These are phyloP conservation scores for Tricholaema leucomelas DNA, from an alignment of 2,113 vertebrate genomes.

Conservation along the genomic window DNA sequence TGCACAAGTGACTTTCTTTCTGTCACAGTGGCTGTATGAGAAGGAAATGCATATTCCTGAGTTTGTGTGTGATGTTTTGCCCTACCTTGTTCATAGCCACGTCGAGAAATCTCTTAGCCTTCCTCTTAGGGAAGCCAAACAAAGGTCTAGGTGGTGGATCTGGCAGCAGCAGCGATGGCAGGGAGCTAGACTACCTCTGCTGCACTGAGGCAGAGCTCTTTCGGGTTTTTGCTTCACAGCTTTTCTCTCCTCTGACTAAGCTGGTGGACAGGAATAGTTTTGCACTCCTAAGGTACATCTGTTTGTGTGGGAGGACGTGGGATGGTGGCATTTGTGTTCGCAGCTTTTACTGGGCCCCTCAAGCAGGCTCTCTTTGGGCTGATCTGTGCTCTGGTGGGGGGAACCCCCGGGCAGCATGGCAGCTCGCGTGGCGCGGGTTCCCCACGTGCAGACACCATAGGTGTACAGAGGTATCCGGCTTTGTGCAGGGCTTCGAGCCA, in stretches of 20 bases:
- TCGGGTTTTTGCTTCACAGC: neutral
- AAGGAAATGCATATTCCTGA: neutral
- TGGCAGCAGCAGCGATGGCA: neutral
- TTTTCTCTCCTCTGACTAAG: constrained; percentile 51
- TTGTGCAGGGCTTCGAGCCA: constrained; percentile 24
- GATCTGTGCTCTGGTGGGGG: neutral
- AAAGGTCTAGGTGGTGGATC: neutral
- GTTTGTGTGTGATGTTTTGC: neutral
- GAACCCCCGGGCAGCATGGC: neutral
- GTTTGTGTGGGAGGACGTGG: constrained; percentile 52
- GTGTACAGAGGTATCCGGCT: neutral
- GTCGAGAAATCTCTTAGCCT: constrained; percentile 3
- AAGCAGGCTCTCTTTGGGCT: neutral
- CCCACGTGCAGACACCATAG: neutral
- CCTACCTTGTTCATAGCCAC: neutral
- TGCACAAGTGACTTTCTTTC: constrained; percentile 32
- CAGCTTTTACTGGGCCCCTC: constrained; percentile 22
- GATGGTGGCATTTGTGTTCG: constrained; percentile 56
- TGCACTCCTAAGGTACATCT: constrained; percentile 37
- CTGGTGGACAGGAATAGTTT: constrained; percentile 40
- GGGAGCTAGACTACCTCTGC: neutral
- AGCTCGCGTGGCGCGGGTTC: neutral
- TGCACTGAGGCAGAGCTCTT: neutral
- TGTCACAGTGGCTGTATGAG: neutral
- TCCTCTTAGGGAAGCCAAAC: neutral